These are phyloP conservation scores for Tillus elongatus DNA, from an alignment of 2,888 invertebrate genomes.

Conservation along the genomic window DNA sequence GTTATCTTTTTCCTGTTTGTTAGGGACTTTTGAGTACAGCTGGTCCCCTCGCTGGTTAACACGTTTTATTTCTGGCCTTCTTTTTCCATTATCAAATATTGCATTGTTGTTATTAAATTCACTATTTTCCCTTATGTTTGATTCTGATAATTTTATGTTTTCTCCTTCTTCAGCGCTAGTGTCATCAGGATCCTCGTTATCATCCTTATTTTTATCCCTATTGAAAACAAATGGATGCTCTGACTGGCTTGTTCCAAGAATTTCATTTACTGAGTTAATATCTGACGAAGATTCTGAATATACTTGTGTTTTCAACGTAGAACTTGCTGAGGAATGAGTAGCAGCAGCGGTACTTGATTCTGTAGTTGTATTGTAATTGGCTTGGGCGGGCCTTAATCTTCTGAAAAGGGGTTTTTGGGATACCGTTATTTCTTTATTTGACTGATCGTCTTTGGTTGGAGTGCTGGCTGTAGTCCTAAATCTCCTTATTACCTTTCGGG, in stretches of 20 bases:
- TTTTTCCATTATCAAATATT: slow-evolving; percentile 16
- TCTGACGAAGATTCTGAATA: too few species aligned
- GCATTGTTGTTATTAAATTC: slow-evolving; percentile 27
- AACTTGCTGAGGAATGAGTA: too few species aligned
- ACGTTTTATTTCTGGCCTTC: slow-evolving; percentile 8
- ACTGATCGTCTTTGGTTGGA: slow-evolving; percentile 6
- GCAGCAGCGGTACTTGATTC: too few species aligned
- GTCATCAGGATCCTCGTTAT: slow-evolving; percentile 22
- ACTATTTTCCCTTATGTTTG: slow-evolving; percentile 39
- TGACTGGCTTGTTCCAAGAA: too few species aligned
- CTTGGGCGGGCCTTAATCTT: too few species aligned
- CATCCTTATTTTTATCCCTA: slow-evolving; percentile 10
- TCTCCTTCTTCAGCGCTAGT: slow-evolving; percentile 34
- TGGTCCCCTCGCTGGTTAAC: slow-evolving; percentile 14
- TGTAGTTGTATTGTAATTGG: too few species aligned
- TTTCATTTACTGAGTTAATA: too few species aligned
- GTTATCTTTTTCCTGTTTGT: slow-evolving; percentile 8
- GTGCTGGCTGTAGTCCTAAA: slow-evolving; percentile 8
- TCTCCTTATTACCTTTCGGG: slow-evolving; percentile 15
- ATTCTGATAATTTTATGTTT: slow-evolving; percentile 41
- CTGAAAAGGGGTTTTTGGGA: too few species aligned
- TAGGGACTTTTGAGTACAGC: slow-evolving; percentile 19
- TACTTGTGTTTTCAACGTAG: too few species aligned
- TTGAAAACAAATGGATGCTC: too few species aligned
- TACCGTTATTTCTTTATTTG: too few species aligned